Evolutionary conservation across 2,797 vertebrate genomes (phyloP), one percentile per base, ranked within the genome.

Genomic region (Cheirogaleus major): DNA sequence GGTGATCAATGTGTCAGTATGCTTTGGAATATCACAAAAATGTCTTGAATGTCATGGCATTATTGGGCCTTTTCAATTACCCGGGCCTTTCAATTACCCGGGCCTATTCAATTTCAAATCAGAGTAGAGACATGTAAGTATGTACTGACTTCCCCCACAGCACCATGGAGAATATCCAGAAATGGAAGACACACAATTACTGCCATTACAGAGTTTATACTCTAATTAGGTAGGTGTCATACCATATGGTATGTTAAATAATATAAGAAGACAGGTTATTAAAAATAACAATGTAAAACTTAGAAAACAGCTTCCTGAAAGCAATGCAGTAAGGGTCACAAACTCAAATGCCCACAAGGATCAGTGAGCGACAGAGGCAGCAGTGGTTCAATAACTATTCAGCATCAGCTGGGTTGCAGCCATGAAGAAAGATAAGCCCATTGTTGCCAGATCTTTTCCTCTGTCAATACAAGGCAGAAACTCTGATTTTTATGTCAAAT

Each of bases 401-500:
- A n/a, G n/a, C 20, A 70, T 30, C 73, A 59, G n/a, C 25, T 59
- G 87, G 88, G 52, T 4, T 8, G 35, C 4, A 84, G 25, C 76
- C 92, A 72, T 25, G 12, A 95, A 76, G 35, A 82, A 94, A 93
- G 27, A 57, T 11, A 84, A 95, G n/a, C 14, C 50, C 75, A 67
- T 22, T 70, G 27, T 22, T 95, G 84, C 81, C 96, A 88, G 84
- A 95, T 22, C 61, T 70, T 95, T 76, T 94, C 75, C 41, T 89
- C 96, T 97, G 92, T 89, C 48, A 95, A 97, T 57, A 90, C 57
- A 95, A 95, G 92, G 91, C 78, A 95, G 76, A 95, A 95, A 94
- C 25, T 50, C 69, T 38, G 14, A 45, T 65, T 97, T 97, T 95
- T 95, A 98, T 93, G 69, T 94, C 95, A 95, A 97, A 95, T 96